These are phyloP conservation scores for Cepaea hortensis DNA, from an alignment of 2,888 invertebrate species.

Conservation along the genomic window DNA sequence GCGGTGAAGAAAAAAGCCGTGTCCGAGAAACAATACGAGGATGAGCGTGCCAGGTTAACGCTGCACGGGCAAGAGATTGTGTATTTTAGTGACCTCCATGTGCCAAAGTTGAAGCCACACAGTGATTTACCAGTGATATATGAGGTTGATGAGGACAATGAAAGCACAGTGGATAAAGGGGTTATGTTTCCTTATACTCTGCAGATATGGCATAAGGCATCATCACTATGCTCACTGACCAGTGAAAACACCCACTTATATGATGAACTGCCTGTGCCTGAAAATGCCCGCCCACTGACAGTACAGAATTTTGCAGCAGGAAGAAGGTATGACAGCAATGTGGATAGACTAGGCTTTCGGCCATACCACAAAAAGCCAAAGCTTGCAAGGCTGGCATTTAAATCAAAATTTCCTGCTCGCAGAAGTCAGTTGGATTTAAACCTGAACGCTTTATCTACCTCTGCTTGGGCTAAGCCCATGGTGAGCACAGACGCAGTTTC, in stretches of 20 bases:
- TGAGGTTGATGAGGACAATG: constrained; percentile 6
- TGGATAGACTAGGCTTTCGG: neutral
- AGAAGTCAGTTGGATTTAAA: neutral
- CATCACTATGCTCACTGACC: neutral
- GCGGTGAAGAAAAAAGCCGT: neutral
- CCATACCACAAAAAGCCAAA: neutral
- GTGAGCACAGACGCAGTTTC: neutral
- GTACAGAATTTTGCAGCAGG: no score
- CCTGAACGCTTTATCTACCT: neutral
- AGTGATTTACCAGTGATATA: constrained; percentile 26
- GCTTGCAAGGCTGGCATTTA: neutral
- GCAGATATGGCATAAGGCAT: neutral
- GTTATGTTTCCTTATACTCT: constrained; percentile 9
- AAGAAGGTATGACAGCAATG: neutral
- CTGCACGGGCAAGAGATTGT: neutral
- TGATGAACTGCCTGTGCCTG: neutral
- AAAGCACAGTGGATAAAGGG: neutral
- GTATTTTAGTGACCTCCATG: neutral
- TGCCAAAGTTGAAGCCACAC: neutral
- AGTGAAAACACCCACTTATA: neutral
- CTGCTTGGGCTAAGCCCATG: neutral
- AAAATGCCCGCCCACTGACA: constrained; percentile 4
- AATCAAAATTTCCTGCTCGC: neutral
- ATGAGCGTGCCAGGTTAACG: neutral
- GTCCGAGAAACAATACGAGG: neutral